A percentile compares a stretch with the other conserved stretches of the same genome.
These are phyloP conservation scores for Xylota segnis DNA, from an alignment of 2,888 invertebrate genomes.

Conservation along the genomic window DNA sequence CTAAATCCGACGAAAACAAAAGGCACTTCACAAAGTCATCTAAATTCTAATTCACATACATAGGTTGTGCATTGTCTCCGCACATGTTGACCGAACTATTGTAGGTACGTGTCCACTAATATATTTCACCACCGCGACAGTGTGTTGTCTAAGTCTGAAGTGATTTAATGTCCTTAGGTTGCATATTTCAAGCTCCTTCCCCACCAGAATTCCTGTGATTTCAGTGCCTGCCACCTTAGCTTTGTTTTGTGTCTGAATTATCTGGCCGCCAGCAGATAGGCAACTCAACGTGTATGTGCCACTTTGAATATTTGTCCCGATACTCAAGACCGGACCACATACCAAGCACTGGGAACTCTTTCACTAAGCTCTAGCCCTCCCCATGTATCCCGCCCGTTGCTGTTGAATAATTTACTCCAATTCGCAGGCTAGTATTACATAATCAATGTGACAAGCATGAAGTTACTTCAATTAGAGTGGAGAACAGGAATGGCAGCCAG, in stretches of 20 bases:
- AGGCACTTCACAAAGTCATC: slow-evolving; percentile 29
- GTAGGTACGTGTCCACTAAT: slow-evolving; percentile 53
- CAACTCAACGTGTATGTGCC: slow-evolving; percentile 31
- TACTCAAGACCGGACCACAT: slow-evolving; percentile 68
- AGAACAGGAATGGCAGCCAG: slow-evolving; percentile 46
- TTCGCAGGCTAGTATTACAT: slow-evolving; percentile 64
- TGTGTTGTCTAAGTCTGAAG: slow-evolving; percentile 50
- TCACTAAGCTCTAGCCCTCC: slow-evolving; percentile 32
- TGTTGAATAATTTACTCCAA: slow-evolving; percentile 63
- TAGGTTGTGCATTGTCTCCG: slow-evolving; percentile 47
- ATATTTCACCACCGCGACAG: slow-evolving; percentile 44
- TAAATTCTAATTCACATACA: slow-evolving; percentile 41
- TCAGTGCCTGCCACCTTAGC: slow-evolving; percentile 34
- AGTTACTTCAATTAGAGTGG: slow-evolving; percentile 66
- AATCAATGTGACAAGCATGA: slow-evolving; percentile 73
- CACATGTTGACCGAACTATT: slow-evolving; percentile 45
- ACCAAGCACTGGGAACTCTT: slow-evolving; percentile 47
- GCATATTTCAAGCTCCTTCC: slow-evolving; percentile 45
- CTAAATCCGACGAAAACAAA: slow-evolving; percentile 29
- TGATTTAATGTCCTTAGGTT: slow-evolving; percentile 69
- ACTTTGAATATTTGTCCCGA: slow-evolving; percentile 62
- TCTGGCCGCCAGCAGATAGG: slow-evolving; percentile 17
- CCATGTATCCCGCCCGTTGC: slow-evolving; percentile 21
- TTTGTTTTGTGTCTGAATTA: slow-evolving; percentile 39
- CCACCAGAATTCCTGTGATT: slow-evolving; percentile 47